Evolutionary conservation across 2,888 invertebrate genomes (phyloP).

Genomic region (Geotrupes spiniger): DNA sequence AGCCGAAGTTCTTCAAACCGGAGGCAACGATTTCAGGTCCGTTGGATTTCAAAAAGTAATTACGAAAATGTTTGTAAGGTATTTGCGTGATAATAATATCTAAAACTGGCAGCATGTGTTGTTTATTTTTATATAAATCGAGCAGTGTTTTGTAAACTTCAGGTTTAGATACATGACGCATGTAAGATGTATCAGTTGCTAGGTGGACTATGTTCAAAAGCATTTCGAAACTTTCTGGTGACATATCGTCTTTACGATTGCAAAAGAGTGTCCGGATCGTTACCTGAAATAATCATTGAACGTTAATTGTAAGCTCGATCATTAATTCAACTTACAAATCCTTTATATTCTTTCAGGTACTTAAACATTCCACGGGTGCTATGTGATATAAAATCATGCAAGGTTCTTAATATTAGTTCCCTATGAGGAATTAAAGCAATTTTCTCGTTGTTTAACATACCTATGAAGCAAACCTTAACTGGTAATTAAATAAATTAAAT

Average conservation of each 20-base stretch:
- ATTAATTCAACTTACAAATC: slow-evolving; percentile 1
- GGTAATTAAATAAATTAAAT: too few species aligned
- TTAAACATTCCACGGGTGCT: background rate
- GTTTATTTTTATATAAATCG: background rate
- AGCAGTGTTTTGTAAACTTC: background rate
- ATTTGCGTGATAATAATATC: background rate
- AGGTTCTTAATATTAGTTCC: background rate
- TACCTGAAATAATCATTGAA: too few species aligned
- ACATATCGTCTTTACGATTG: background rate
- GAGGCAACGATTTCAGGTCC: slow-evolving; percentile 5
- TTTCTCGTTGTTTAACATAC: too few species aligned
- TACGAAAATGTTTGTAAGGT: slow-evolving; percentile 6
- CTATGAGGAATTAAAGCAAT: too few species aligned
- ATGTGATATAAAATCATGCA: background rate
- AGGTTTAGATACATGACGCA: background rate
- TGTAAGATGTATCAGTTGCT: background rate
- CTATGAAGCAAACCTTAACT: too few species aligned
- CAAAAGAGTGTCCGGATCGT: background rate
- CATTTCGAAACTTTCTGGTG: background rate
- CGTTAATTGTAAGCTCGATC: too few species aligned
- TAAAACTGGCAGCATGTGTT: background rate
- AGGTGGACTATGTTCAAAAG: background rate
- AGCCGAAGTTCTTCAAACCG: background rate
- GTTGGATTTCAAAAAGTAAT: slow-evolving; percentile 6
- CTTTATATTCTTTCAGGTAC: background rate